Evolutionary conservation across 2,797 vertebrate genomes (phyloP), one percentile per base, ranked within the genome.

Genomic region (Glyptemys insculpta): DNA sequence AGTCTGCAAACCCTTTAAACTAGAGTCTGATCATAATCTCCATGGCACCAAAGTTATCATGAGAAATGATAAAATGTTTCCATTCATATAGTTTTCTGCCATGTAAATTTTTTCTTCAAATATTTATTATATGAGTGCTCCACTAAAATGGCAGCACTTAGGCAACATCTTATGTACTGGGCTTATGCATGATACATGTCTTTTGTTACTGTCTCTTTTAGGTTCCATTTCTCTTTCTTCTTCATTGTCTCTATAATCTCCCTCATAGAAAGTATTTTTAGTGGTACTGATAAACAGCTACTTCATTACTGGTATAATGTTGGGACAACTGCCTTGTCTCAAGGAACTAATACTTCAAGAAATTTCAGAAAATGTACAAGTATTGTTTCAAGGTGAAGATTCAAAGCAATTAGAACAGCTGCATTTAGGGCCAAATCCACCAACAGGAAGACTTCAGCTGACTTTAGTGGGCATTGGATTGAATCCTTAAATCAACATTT

Each of bases 1-100:
- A 96, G 89, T 85, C 37, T 92, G 78, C 83, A 97, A 85, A 88
- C 59, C 78, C 96, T 96, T 95, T 93, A 97, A 97, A 87, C 79
- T 93, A 87, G 79, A 96, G 49, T 52, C 91, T 87, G 90, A 95
- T 91, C 88, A 65, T 88, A 90, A 95, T 93, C 91, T 95, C 90
- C 4, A 12, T 52, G 76, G 78, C 85, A 94, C 91, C 91, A 95
- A 94, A 95, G 85, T 84, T 72, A 92, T 86, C 86, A 53, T 52
- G 87, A 97, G 92, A 79, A 96, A 94, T 0, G 3, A 87, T 95
- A 50, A 41, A 5, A 93, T 91, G 92, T 95, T 92, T 31, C 88
- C 92, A 96, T 81, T 95, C 96, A 53, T 85, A 0, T 1, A 90
- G 93, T 84, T 94, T 74, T 52, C 95, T 97, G 95, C 92, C 94